Evolutionary conservation across 2,113 vertebrate genomes (phyloP), one percentile per base, ranked within the genome.

Genomic region (Myiozetetes cayanensis): DNA sequence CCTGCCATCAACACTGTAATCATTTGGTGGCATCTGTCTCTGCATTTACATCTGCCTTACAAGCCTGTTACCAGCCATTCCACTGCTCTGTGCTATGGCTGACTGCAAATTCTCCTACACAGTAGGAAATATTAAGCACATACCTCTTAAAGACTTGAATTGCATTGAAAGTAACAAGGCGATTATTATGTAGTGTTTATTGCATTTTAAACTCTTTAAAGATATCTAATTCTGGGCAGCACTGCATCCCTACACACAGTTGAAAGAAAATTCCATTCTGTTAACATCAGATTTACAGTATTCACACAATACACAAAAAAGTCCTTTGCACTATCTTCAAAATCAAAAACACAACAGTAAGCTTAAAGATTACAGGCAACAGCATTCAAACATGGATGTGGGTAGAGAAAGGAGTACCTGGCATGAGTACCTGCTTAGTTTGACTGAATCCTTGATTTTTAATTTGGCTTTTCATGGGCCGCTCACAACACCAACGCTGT

Each of bases 401-500:
- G 99, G 99, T 99, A 99, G 98, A 99, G 99, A 99, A 99, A 99
- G 99, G 99, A 99, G 99, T 99, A 99, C 99, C 99, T 99, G 99
- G 98, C 99, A 98, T 99, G 99, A 99, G 98, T 99, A 99, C 99
- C 99, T 99, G 99, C 98, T 99, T 98, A 99, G 99, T 99, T 99
- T 99, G 99, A 99, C 98, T 99, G 99, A 99, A 99, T 99, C 99
- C 99, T 99, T 99, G 99, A 99, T 99, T 99, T 99, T 99, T 99
- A 99, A 99, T 99, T 99, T 99, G 99, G 99, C 99, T 99, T 99
- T 99, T 99, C 99, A 99, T 99, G 99, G 99, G 99, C 99, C 98
- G 99, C 99, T 99, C 99, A 99, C 99, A 99, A 99, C 99, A 99
- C 99, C 99, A 99, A 99, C 99, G 99, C 99, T 99, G 99, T 99